Base-by-base conservation (phyloP, 2,888 invertebrate genomes). In the Torymus auratus region DNA sequence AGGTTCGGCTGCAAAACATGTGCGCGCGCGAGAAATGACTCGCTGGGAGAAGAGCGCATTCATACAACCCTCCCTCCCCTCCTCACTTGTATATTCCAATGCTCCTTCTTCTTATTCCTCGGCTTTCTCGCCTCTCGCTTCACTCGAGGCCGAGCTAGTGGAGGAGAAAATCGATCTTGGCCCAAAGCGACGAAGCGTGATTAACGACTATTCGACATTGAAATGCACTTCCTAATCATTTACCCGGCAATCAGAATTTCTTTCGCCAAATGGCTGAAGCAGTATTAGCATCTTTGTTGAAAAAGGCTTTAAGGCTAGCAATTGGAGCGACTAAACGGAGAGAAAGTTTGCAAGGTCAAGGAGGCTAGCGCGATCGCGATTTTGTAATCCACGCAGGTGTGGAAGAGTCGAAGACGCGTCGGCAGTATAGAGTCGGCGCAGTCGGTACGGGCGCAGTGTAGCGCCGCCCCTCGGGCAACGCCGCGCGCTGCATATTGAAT, bases 141-240 rank as follows among this genome's bases (percentile, higher is more conserved):
- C 55, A 13, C 60, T 14, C 10, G 67, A 11, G 1, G n/a, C n/a
- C 53, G 53, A 41, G 7, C 62, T 64, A 71, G 62, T 52, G 71
- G 62, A 78, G 78, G 58, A 53, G 78, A 78, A 78, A 64, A 78
- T 78, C 71, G 65, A 78, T 69, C 62, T 53, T 68, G 68, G 69
- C 28, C 56, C 28, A 61, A 68, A 70, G 69, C 69, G 72, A 41
- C 67, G 65, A 67, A 78, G 72, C 78, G 53, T 78, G 71, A 78
- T 78, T 78, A 71, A 58, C 64, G 70, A 70, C 65, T 53, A 72
- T 78, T 67, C 65, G 67, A 61, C 58, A 71, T 72, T 71, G 72
- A 71, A 78, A 71, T n/a, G n/a, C n/a, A n/a, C n/a, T n/a, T n/a
- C n/a, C n/a, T n/a, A n/a, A n/a, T n/a, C n/a, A n/a, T n/a, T n/a